Base-by-base conservation (phyloP, 2,888 invertebrate genomes). In the Dryobotodes eremita region DNA sequence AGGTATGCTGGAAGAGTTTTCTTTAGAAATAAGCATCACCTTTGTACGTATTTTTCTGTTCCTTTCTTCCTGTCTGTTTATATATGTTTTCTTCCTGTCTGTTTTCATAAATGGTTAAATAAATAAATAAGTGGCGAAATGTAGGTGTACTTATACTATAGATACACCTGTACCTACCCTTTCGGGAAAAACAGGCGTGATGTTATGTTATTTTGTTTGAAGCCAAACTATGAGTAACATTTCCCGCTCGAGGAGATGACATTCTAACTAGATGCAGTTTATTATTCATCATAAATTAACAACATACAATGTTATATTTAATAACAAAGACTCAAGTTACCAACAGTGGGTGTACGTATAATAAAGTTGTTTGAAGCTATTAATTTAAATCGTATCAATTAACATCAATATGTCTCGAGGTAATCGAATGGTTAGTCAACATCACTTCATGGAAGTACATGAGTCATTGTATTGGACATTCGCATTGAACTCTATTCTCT, bases 351-450 rank as follows among this genome's bases (percentile, higher is more conserved):
- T 55, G 69, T 68, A 73, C 15, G n/a, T 26, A 68, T 71, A 64
- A 61, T 50, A 59, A 48, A 71, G 59, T 71, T 50, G 71, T 50
- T 73, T 68, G 31, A 42, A 50, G 31, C 69, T 48, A 71, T 71
- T 46, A 79, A 86, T 84, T 84, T 68, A 64, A 77, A 73, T 70
- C 2, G 61, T 79, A 64, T 83, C 59, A 73, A 84, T 86, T 84
- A 75, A 57, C n/a, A 75, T 65, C 55, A 83, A 78, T 82, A 76
- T 68, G 65, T 48, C 50, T 71, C 46, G 83, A 68, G 23, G 20
- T 71, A 69, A 82, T 83, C 83, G 71, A 75, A 66, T 72, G 76
- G 26, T 80, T 77, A 87, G 72, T 87, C 85, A 87, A 84, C 62
- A 79, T 86, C 17, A 77, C 55, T 69, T 75, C 84, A 57, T 61